Evolutionary conservation across 2,888 invertebrate species (phyloP).

Genomic region (Drosophila flavopinicola): DNA sequence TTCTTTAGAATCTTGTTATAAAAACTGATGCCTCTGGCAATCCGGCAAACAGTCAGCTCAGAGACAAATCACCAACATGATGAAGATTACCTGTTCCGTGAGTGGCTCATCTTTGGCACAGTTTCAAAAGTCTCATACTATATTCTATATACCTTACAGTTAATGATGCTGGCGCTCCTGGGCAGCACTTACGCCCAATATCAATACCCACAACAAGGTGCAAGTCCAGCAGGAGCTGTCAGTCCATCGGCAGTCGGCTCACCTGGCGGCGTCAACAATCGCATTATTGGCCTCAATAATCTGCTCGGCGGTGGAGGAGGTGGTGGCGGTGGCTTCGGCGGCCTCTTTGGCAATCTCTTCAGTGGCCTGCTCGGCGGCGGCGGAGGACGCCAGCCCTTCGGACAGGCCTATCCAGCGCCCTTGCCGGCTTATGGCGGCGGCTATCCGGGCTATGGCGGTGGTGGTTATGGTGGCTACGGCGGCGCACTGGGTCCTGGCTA

Average conservation of each 20-base stretch:
- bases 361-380: conserved; percentile 54
- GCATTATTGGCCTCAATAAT: conserved; percentile 62
- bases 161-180: conserved; percentile 46
- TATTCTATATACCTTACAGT: conserved; percentile 22
- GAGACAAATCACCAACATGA: conserved; percentile 45
- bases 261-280: conserved; percentile 53
- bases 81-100: conserved; percentile 57
- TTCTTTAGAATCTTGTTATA: conserved; percentile 59
- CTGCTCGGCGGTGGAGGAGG: conserved; percentile 59
- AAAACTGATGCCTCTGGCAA: conserved; percentile 51
- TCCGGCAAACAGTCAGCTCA: conserved; percentile 51
- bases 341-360: conserved; percentile 47
- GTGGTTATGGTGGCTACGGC: conserved; percentile 39
- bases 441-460: conserved; percentile 40
- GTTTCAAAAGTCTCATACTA: neutral
- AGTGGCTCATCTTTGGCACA: conserved; percentile 22
- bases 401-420: conserved; percentile 35
- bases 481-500: conserved; percentile 28
- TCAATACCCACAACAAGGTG: conserved; percentile 48
- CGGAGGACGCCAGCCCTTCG: conserved; percentile 41
- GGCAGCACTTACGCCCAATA: conserved; percentile 60
- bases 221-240: conserved; percentile 8
- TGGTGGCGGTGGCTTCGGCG: conserved; percentile 52
- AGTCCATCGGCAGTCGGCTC: neutral
- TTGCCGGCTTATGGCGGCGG: conserved; percentile 45